Evolutionary conservation across 2,113 vertebrate genomes (phyloP).

Genomic region (Pseudonaja textilis): DNA sequence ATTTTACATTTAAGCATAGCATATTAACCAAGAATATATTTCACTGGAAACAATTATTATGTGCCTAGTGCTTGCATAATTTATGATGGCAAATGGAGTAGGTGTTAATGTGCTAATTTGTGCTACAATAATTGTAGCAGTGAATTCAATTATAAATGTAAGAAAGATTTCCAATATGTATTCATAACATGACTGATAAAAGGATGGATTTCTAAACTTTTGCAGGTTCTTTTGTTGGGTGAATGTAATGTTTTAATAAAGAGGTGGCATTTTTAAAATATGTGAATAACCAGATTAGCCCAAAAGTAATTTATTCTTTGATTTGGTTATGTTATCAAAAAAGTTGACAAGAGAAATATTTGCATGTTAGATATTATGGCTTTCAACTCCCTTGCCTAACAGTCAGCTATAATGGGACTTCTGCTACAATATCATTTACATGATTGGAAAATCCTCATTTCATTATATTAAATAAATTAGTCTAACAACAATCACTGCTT

Average conservation of each 20-base stretch:
- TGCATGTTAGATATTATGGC: neutral
- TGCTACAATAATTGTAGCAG: conserved; percentile 7
- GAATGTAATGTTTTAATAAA: neutral
- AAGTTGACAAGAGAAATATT: neutral
- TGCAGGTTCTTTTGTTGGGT: neutral
- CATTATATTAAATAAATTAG: neutral
- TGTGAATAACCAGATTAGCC: neutral
- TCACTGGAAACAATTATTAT: conserved; percentile 26
- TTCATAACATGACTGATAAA: neutral
- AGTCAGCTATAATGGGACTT: neutral
- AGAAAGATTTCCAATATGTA: conserved; percentile 20
- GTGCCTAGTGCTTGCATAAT: neutral
- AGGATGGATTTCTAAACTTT: neutral
- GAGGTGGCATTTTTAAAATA: neutral
- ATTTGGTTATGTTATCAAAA: neutral
- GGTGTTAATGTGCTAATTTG: conserved; percentile 25
- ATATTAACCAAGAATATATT: conserved; percentile 33
- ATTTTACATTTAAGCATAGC: conserved; percentile 27
- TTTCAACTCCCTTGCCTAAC: neutral
- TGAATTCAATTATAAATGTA: neutral
- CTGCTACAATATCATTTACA: neutral
- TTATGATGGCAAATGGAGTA: conserved; percentile 10
- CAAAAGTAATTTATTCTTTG: neutral
- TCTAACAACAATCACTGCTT: neutral
- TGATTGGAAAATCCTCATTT: neutral